phyloP scores from a whole-genome alignment of 2,888 invertebrate genomes.

The Acanthosepion lycidas region DNA sequence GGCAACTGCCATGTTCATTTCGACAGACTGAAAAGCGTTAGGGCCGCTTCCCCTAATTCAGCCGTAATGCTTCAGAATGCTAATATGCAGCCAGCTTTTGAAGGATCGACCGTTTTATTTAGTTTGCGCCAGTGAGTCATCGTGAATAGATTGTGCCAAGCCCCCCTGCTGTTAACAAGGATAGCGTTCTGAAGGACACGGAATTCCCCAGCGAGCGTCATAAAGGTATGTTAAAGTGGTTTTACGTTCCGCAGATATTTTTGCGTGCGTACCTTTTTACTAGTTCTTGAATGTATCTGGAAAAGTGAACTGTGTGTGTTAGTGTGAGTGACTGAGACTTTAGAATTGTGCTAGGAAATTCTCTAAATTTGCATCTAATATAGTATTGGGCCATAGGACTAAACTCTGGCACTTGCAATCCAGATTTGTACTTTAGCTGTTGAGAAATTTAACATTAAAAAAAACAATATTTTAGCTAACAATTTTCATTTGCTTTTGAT shows the following conservation, averaged over 20 bases:
- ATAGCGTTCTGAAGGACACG: slow-evolving; percentile 44
- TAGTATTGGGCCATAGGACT: slow-evolving; percentile 7
- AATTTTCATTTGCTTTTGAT: too few species aligned
- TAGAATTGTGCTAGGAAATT: background rate
- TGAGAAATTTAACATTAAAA: too few species aligned
- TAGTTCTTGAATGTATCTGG: slow-evolving; percentile 25
- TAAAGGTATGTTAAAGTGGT: slow-evolving; percentile 47
- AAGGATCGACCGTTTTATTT: slow-evolving; percentile 45
- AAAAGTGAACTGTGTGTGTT: background rate
- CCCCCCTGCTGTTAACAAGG: slow-evolving; percentile 44
- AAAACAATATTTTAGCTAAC: too few species aligned
- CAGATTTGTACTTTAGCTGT: background rate
- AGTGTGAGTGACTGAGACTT: background rate
- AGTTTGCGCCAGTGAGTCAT: slow-evolving; percentile 45
- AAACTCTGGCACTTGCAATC: background rate
- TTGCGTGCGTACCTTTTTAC: slow-evolving; percentile 47
- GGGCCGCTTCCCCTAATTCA: slow-evolving; percentile 39
- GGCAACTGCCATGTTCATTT: background rate
- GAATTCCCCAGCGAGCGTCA: slow-evolving; percentile 46
- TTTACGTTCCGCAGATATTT: slow-evolving; percentile 48
- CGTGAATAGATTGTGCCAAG: slow-evolving; percentile 46
- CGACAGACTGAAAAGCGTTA: slow-evolving; percentile 33
- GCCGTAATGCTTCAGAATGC: slow-evolving; percentile 44
- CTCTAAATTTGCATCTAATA: background rate
- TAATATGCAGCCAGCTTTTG: slow-evolving; percentile 41